Percentiles rank a stretch among this genome's conserved stretches.
Evolutionary conservation across 2,888 invertebrate species (phyloP).

Genomic region (Hirtodrosophila cameraria): DNA sequence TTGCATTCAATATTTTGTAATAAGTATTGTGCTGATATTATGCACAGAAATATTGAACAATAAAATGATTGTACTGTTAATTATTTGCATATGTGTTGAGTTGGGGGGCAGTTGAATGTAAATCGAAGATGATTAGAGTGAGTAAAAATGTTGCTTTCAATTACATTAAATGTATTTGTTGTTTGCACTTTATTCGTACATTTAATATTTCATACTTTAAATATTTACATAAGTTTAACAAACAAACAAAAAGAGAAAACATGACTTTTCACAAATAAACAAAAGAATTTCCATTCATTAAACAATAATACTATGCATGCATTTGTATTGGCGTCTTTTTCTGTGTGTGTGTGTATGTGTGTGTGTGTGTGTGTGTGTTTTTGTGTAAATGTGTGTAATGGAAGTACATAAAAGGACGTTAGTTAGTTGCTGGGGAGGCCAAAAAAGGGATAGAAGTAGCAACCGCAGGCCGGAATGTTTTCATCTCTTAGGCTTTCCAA

Average conservation of each 20-base stretch:
- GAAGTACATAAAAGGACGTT: slow-evolving; percentile 79
- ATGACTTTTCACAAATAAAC: slow-evolving; percentile 81
- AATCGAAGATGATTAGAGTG: background rate
- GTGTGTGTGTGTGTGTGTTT: slow-evolving; percentile 31
- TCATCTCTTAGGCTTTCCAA: slow-evolving; percentile 48
- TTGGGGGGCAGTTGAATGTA: background rate
- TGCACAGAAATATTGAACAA: too few relatives aligned
- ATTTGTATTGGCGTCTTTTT: slow-evolving; percentile 67
- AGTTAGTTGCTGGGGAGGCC: slow-evolving; percentile 45
- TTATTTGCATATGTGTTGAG: background rate
- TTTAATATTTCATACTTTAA: slow-evolving; percentile 81
- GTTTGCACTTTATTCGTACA: slow-evolving; percentile 81
- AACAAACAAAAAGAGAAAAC: slow-evolving; percentile 79
- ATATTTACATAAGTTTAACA: slow-evolving; percentile 80
- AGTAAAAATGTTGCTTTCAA: slow-evolving; percentile 44
- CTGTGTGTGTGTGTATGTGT: slow-evolving; percentile 18
- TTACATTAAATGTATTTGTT: slow-evolving; percentile 81
- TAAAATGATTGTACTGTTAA: too few relatives aligned
- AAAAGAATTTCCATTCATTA: slow-evolving; percentile 80
- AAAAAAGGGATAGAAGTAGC: slow-evolving; percentile 45
- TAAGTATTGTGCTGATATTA: too few relatives aligned
- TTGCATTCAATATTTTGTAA: too few relatives aligned
- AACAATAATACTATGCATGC: slow-evolving; percentile 80
- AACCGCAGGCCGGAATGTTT: slow-evolving; percentile 79
- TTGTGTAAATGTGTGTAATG: too few relatives aligned